Base-by-base conservation (phyloP, 2,888 invertebrate species). In the Orchesella flavescens region DNA sequence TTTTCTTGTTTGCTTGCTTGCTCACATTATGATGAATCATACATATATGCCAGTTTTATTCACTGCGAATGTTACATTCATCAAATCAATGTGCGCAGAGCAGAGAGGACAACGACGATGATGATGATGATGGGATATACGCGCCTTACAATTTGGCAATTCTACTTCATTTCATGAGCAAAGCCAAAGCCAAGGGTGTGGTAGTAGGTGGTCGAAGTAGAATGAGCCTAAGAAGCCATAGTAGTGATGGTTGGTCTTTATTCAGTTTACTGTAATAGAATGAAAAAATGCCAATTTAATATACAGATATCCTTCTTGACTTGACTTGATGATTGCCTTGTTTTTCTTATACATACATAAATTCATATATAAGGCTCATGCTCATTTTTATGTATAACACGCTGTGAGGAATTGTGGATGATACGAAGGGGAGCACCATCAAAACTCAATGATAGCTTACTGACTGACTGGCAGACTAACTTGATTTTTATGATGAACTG, bases 161-260 rank as follows among this genome's bases (percentile, higher is more conserved):
- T 68, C 68, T 44, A 57, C 68, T 76, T 46, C 46, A 23, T 63
- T 61, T 74, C 43, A 74, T 74, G 68, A 66, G 65, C 46, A 43
- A 66, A 49, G 65, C 59, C 46, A 43, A 66, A 49, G 65, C 59
- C 59, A 72, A 63, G 79, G 79, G 79, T 79, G 79, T 79, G 79
- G 79, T 72, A 23, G 72, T 72, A 72, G 79, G 79, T 72, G 79
- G 79, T 72, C 76, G 55, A 66, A n/a, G 57, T 21, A 53, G 65
- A 65, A 24, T 68, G 61, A 71, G 19, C 63, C 55, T 57, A 59
- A 66, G 57, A 55, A 66, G 15, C 63, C 34, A 24, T 63, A 34
- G 7, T 34, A 34, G 2, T n/a, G n/a, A n/a, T n/a, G 10, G 1
- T 1, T 24, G 23, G 15, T 24, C 19, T 63, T 63, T 63, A 24